Evolutionary conservation across 1,140 invertebrate genomes (phyloP).

Genomic region (Trialeurodes vaporariorum): DNA sequence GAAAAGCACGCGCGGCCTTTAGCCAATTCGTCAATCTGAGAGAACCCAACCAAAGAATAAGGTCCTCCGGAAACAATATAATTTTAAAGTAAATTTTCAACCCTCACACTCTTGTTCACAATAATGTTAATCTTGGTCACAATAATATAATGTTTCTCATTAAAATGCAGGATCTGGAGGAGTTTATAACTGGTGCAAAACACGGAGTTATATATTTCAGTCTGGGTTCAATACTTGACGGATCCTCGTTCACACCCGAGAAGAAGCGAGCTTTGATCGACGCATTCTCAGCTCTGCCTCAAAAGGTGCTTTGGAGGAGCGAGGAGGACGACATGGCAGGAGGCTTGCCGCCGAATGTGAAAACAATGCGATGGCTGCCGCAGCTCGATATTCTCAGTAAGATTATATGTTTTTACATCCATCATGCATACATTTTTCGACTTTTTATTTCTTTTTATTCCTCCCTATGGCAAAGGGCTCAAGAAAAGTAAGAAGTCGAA

Average conservation of each 20-base stretch:
- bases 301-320: neutral
- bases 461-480: too few relatives aligned
- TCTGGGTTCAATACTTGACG: constrained; percentile 42
- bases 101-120: too few relatives aligned
- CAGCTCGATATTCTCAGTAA: constrained; percentile 15
- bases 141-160: too few relatives aligned
- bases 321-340: constrained; percentile 5
- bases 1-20: too few relatives aligned
- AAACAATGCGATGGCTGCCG: neutral
- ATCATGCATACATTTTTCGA: too few relatives aligned
- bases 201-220: constrained; percentile 54
- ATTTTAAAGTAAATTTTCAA: too few relatives aligned
- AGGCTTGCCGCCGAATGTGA: constrained; percentile 13
- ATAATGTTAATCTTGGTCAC: too few relatives aligned
- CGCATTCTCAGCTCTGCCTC: constrained; percentile 43
- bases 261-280: constrained; percentile 44
- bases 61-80: too few relatives aligned
- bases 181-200: constrained; percentile 41
- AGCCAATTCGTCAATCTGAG: too few relatives aligned
- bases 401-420: constrained; percentile 22
- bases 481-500: too few relatives aligned
- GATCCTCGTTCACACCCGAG: constrained; percentile 37
- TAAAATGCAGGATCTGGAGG: constrained; percentile 36
- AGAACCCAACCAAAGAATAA: too few relatives aligned
- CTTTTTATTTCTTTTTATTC: too few relatives aligned